Base-by-base conservation (phyloP, 2,888 invertebrate species). In the Cephus sareptanus region DNA sequence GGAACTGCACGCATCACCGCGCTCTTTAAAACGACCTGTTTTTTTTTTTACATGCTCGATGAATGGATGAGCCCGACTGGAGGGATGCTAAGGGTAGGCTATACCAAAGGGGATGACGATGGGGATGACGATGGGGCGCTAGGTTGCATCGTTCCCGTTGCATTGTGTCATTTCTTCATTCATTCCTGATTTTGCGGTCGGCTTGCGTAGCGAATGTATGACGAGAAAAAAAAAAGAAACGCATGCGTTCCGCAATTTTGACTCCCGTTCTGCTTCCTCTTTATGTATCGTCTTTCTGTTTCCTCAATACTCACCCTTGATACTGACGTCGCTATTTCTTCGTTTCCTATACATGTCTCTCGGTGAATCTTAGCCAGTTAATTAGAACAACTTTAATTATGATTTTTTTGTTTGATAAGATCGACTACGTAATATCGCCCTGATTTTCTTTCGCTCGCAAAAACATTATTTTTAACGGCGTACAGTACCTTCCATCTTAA, bases 161-260 rank as follows among this genome's bases (percentile, higher is more conserved):
- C 87, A 89, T 90, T 90, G 90, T 90, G 90, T 90, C 90, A 90
- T 86, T 90, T 90, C 86, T 89, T 90, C 89, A 88, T 91, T 91
- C 89, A 90, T 88, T 87, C 86, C 89, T 88, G 91, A 91, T 91
- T 91, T 91, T 91, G 91, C 89, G 91, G 91, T 91, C 84, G 91
- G 89, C 89, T 90, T 91, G 91, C 91, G 90, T 90, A 88, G 87
- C 91, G 87, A 91, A 91, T 89, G 85, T 77, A 85, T 23, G 71
- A 13, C 31, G 33, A 6, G 31, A 33, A 30, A 37, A 35, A 34
- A 35, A 13, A 35, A 70, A 70, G 33, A 70, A 33, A 9, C 9
- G 31, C 33, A 85, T 81, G 80, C 81, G 82, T 81, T 81, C 81
- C 81, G 34, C 37, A 13, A 33, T 15, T 33, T 34, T 74, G 23